These are phyloP conservation scores for Tricholaema leucomelas DNA, from an alignment of 2,113 vertebrate genomes.

Conservation along the genomic window DNA sequence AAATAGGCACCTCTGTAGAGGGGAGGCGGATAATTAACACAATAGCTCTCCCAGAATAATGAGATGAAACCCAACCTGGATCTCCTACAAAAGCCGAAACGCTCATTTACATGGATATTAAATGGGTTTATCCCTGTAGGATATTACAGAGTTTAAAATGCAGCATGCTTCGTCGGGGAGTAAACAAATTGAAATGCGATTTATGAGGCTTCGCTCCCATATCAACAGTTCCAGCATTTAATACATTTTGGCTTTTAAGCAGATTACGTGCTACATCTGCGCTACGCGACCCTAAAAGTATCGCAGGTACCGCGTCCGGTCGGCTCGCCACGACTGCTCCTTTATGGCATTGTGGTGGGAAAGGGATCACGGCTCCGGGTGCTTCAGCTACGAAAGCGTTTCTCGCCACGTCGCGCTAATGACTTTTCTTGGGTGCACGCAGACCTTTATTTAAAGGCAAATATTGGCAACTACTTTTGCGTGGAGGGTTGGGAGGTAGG, in stretches of 20 bases:
- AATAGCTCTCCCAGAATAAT: slow-evolving; percentile 53
- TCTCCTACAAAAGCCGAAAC: not conserved
- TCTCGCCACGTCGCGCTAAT: not conserved
- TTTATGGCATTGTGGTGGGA: slow-evolving; percentile 26
- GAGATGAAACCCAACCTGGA: slow-evolving; percentile 53
- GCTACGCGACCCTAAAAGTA: slow-evolving; percentile 27
- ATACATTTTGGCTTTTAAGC: slow-evolving; percentile 58
- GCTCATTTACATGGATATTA: slow-evolving; percentile 72
- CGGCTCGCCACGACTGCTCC: not conserved
- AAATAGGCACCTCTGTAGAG: not conserved
- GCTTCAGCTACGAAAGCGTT: not conserved
- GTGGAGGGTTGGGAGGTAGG: not conserved
- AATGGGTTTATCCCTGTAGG: slow-evolving; percentile 65
- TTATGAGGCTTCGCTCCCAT: not conserved
- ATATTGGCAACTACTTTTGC: not conserved
- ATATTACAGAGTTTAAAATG: slow-evolving; percentile 61
- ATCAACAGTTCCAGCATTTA: slow-evolving; percentile 20
- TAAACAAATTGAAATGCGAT: slow-evolving; percentile 45
- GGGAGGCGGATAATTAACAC: slow-evolving; percentile 36
- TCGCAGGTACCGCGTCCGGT: slow-evolving; percentile 24
- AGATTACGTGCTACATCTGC: slow-evolving; percentile 16
- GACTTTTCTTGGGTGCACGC: not conserved
- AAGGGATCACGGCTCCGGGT: slow-evolving; percentile 24
- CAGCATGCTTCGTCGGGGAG: slow-evolving; percentile 19
- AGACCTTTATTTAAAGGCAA: not conserved